phyloP scores from a whole-genome alignment of 2,888 invertebrate species.

The Pantelozetes paolii region DNA sequence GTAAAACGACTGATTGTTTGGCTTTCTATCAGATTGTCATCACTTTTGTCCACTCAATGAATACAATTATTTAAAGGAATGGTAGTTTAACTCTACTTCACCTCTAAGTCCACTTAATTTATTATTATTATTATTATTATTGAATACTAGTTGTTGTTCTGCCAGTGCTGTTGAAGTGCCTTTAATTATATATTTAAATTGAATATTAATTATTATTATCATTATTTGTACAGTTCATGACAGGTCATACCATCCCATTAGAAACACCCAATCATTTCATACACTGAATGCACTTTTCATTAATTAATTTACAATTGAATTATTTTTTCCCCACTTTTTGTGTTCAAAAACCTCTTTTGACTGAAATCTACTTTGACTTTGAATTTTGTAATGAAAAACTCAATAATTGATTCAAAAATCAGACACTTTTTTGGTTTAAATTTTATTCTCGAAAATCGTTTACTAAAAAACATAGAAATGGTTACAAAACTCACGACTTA shows the following conservation, averaged over 20 bases:
- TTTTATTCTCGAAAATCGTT: neutral
- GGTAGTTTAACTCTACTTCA: neutral
- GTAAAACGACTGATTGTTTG: neutral
- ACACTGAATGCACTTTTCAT: constrained; percentile 4
- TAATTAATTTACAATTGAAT: neutral
- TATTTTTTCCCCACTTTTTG: neutral
- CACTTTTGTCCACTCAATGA: neutral
- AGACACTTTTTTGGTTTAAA: no score
- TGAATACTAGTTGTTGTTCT: constrained; percentile 20
- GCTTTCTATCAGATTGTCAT: neutral
- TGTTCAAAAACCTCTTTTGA: neutral
- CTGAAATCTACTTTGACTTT: neutral
- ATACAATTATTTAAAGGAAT: constrained; percentile 31
- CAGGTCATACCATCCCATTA: neutral
- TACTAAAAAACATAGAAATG: neutral
- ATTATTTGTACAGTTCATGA: constrained; percentile 10
- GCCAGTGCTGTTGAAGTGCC: constrained; percentile 25
- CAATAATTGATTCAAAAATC: no score
- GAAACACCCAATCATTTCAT: neutral
- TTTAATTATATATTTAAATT: constrained; percentile 10
- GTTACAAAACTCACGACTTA: neutral
- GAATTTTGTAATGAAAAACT: no score
- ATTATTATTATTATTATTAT: constrained; percentile 25
- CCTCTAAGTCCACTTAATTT: constrained; percentile 30
- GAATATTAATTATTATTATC: neutral